Conservation (phyloP, 2,113 vertebrate species). For the Speoplatyrhinus poulsoni region DNA sequence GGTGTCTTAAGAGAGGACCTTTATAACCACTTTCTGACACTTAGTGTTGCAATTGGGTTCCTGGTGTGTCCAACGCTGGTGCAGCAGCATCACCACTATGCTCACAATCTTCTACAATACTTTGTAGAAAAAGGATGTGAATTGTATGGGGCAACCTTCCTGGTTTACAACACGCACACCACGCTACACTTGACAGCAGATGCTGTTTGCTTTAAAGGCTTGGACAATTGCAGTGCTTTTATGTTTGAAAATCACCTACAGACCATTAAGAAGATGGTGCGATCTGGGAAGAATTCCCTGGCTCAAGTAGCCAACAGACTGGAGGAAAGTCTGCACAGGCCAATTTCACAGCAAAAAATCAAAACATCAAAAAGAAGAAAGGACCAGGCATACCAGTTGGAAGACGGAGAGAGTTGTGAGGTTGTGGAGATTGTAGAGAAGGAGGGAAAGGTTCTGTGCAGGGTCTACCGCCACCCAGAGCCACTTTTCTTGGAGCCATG, state of each 20-base stretch:
- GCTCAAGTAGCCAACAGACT: conserved; percentile 3
- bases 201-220: neutral
- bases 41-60: neutral
- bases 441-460: no score
- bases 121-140: neutral
- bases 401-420: no score
- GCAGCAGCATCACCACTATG: neutral
- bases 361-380: no score
- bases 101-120: neutral
- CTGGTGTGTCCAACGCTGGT: neutral
- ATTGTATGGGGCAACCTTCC: neutral
- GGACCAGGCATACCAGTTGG: no score
- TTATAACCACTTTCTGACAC: neutral
- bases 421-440: no score
- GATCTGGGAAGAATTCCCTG: neutral
- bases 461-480: no score
- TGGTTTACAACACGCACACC: conserved; percentile 4
- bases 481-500: no score
- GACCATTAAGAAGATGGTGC: neutral
- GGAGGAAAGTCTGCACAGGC: neutral
- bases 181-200: conserved; percentile 11
- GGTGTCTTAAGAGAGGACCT: no score
- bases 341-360: no score
- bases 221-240: conserved; percentile 22
- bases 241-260: conserved; percentile 4